These are phyloP conservation scores for Nasonovia ribisnigri DNA, from an alignment of 2,888 invertebrate genomes.

Conservation along the genomic window DNA sequence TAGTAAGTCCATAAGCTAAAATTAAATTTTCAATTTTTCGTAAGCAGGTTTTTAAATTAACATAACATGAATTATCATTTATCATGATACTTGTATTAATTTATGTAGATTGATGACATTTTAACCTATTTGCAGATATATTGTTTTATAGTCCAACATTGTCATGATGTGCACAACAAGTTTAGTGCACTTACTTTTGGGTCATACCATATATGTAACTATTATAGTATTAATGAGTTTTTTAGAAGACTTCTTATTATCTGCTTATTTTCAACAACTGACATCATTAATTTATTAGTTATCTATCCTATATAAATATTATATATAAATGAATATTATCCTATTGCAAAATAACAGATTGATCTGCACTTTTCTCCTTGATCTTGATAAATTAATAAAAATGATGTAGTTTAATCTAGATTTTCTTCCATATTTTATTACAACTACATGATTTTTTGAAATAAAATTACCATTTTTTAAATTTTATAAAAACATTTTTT, in stretches of 20 bases:
- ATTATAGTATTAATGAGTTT: constrained; percentile 29
- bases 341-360: neutral
- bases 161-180: neutral
- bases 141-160: neutral
- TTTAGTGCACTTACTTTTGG: neutral
- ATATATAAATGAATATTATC: neutral
- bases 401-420: neutral
- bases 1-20: too few species aligned
- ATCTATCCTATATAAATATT: neutral
- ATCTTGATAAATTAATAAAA: neutral
- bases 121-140: neutral
- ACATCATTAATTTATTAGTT: neutral
- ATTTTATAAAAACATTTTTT: neutral
- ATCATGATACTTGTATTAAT: neutral
- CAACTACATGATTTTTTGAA: neutral
- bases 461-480: neutral
- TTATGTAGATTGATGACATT: neutral
- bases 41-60: neutral
- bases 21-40: neutral
- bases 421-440: constrained; percentile 10
- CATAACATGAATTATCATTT: too few species aligned
- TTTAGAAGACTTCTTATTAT: neutral
- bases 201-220: neutral
- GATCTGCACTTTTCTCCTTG: neutral
- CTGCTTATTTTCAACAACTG: constrained; percentile 14